These are phyloP conservation scores for Prunella himalayana DNA, from an alignment of 2,113 vertebrate genomes.

Conservation along the genomic window DNA sequence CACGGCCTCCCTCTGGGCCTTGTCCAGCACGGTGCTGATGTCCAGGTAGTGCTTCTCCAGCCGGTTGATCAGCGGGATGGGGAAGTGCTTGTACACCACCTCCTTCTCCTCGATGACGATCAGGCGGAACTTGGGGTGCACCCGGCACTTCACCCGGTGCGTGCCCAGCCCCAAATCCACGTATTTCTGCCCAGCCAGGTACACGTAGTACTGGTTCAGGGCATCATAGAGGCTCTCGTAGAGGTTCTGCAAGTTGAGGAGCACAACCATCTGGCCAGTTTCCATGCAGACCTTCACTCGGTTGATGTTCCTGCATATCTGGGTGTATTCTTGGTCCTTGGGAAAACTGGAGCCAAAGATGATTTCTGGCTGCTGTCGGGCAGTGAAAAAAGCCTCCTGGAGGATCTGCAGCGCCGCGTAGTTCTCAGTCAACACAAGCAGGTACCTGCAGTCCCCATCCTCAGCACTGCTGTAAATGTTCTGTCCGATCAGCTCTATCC, in stretches of 20 bases:
- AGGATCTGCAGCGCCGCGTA: constrained; percentile 90
- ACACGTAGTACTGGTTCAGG: constrained; percentile 96
- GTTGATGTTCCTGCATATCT: constrained; percentile 94
- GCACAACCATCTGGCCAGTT: constrained; percentile 86
- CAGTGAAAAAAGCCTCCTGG: constrained; percentile 80
- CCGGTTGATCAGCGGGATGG: constrained; percentile 94
- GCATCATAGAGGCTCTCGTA: constrained; percentile 98
- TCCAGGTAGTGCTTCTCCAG: constrained; percentile 96
- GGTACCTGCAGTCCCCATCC: constrained; percentile 86
- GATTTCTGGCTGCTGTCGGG: constrained; percentile 84
- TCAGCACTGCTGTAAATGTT: constrained; percentile 77
- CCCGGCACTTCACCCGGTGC: constrained; percentile 94
- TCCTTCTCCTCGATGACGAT: constrained; percentile 93
- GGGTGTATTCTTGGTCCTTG: constrained; percentile 92
- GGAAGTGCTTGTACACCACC: constrained; percentile 88
- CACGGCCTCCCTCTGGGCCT: constrained; percentile 73
- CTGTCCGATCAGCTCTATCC: constrained; percentile 80
- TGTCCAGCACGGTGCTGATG: constrained; percentile 81
- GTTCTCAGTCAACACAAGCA: constrained; percentile 90
- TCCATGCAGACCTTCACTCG: constrained; percentile 97
- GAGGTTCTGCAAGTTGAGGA: constrained; percentile 93
- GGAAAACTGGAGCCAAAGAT: constrained; percentile 97
- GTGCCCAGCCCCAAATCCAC: constrained; percentile 94
- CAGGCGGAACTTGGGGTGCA: constrained; percentile 86
- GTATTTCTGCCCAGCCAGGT: constrained; percentile 91